Base-by-base conservation (phyloP, 2,797 vertebrate genomes). In the Peromyscus eremicus region DNA sequence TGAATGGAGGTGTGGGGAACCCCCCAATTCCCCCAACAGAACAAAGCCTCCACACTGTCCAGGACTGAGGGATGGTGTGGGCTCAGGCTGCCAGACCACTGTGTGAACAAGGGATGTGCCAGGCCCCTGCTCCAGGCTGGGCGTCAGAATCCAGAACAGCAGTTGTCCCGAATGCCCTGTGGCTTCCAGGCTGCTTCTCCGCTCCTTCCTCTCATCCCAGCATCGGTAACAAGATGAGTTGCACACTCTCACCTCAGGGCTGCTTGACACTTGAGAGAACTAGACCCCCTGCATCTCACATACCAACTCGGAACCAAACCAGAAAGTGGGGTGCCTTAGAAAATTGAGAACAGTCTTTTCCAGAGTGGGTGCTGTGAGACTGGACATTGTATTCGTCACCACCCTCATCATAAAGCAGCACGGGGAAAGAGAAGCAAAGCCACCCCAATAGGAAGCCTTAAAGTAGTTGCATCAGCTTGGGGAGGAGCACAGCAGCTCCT, bases 81-180 rank as follows among this genome's bases (percentile, higher is more conserved):
- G n/a, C 73, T 64, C 23, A 17, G 92, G 88, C 92, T 97, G 40
- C 93, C 90, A 90, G 96, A 34, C 76, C 9, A 34, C 1, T 8
- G 49, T 3, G 40, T 10, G 70, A 94, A 86, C 29, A 0, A 43
- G 6, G 27, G 32, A 12, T 0, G 49, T 37, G 37, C 64, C 14
- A 11, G 32, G 12, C n/a, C 46, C 66, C 66, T 40, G 34, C 94
- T 96, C 82, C 82, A 21, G 84, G 93, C 87, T 75, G 76, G 91
- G 83, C 0, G 1, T 93, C 57, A 4, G 85, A 89, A 64, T 21
- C 70, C 29, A 19, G 12, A 73, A 13, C 1, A 1, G 8, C 23
- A 17, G 32, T 37, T 27, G 13, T 80, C 29, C 71, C 87, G n/a
- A 52, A 84, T 6, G 23, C 34, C 34, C 37, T 16, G 43, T 40